Evolutionary conservation across 2,113 vertebrate genomes (phyloP).

Genomic region (Stegostoma tigrinum): DNA sequence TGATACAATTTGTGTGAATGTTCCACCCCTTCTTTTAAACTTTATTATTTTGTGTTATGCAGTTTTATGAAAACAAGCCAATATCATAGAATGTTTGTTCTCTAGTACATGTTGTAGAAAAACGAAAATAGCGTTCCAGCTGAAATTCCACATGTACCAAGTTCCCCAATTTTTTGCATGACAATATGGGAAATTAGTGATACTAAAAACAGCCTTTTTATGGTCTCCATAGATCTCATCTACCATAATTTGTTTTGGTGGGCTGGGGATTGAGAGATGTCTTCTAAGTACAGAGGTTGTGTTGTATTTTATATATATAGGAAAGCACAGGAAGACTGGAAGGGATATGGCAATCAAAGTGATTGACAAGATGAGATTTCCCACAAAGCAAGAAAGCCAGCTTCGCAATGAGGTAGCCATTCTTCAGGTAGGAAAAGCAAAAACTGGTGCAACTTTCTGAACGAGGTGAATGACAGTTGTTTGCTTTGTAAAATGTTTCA

Average conservation of each 20-base stretch:
- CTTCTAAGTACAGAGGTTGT: not conserved
- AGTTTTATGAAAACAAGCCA: not conserved
- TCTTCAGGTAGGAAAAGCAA: constrained; percentile 76
- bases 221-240: not conserved
- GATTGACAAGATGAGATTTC: constrained; percentile 98
- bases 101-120: not conserved
- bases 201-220: not conserved
- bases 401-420: constrained; percentile 97
- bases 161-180: not conserved
- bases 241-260: not conserved
- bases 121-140: not conserved
- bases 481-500: not conserved
- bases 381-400: constrained; percentile 97
- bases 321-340: constrained; percentile 95
- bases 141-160: not conserved
- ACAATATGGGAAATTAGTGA: not conserved
- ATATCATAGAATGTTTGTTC: not conserved
- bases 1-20: not conserved
- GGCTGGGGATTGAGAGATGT: not conserved
- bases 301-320: constrained; percentile 51
- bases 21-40: not conserved
- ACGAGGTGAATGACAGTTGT: too few species aligned
- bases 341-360: constrained; percentile 97
- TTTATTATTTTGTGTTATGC: not conserved
- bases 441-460: not conserved